Percentiles rank a stretch among this genome's conserved stretches.
phyloP scores from a whole-genome alignment of 2,888 invertebrate genomes.

The Agelastica alni region DNA sequence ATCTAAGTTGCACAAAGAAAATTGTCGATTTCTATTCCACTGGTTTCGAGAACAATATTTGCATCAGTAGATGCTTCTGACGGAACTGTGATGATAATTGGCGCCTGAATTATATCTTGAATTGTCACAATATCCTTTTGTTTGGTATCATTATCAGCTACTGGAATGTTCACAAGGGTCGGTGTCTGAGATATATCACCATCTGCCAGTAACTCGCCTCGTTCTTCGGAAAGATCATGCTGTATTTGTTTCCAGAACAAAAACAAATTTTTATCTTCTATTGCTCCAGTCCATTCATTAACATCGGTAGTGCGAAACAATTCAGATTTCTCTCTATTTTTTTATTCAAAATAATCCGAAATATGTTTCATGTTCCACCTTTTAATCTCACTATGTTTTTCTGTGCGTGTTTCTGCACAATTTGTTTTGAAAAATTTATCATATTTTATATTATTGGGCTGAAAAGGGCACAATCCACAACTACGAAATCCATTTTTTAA shows the following conservation, averaged over 20 bases:
- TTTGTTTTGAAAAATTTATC: not conserved
- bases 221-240: not conserved
- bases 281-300: not conserved
- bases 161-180: not conserved
- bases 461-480: too few species aligned
- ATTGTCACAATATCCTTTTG: not conserved
- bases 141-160: not conserved
- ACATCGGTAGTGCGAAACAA: not conserved
- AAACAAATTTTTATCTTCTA: not conserved
- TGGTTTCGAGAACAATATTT: not conserved
- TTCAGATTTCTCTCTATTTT: not conserved
- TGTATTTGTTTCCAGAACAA: not conserved
- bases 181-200: too few species aligned
- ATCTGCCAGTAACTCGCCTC: not conserved
- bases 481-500: too few species aligned
- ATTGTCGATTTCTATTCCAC: not conserved
- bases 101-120: too few species aligned
- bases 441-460: too few species aligned
- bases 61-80: not conserved
- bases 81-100: not conserved
- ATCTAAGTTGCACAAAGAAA: not conserved
- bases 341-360: not conserved
- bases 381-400: not conserved
- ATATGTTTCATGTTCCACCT: not conserved
- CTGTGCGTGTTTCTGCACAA: not conserved